A percentile compares a stretch with the other conserved stretches of the same genome.
Conservation (phyloP, 30 jellyfish, hydroid and myxozoan species). For the Hydra vulgaris region DNA sequence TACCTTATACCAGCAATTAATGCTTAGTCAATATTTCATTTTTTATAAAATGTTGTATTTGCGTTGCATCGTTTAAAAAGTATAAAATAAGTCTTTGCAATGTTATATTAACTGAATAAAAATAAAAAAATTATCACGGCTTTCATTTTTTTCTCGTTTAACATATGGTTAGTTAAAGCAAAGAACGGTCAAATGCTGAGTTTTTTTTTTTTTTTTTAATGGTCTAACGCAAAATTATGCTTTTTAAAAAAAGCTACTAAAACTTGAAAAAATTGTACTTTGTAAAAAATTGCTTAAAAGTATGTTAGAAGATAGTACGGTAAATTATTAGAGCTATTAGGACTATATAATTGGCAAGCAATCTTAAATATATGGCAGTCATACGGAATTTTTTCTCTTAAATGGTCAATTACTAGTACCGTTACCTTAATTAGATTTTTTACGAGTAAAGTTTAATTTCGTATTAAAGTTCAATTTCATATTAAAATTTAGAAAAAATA, state of each 20-base stretch:
- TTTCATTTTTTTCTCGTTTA: not conserved
- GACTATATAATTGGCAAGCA: not conserved
- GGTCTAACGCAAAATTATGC: not conserved
- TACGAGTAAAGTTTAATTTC: no score
- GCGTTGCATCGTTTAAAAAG: not conserved
- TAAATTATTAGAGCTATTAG: not conserved
- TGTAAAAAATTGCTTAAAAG: not conserved
- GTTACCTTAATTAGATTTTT: not conserved
- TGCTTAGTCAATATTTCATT: not conserved
- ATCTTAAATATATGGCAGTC: not conserved
- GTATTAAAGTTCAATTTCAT: no score
- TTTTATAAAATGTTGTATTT: not conserved
- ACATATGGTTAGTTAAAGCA: not conserved
- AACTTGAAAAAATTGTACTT: not conserved
- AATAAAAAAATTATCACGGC: not conserved
- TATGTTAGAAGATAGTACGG: not conserved
- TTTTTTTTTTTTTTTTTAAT: no score
- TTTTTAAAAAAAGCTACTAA: not conserved
- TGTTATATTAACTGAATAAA: not conserved
- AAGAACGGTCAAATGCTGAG: not conserved
- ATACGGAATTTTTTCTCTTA: not conserved
- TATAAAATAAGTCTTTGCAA: not conserved
- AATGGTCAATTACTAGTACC: not conserved
- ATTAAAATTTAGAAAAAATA: no score
- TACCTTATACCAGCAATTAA: not conserved